Conservation (phyloP, 2,888 invertebrate species). For the Hyposoter didymator region DNA sequence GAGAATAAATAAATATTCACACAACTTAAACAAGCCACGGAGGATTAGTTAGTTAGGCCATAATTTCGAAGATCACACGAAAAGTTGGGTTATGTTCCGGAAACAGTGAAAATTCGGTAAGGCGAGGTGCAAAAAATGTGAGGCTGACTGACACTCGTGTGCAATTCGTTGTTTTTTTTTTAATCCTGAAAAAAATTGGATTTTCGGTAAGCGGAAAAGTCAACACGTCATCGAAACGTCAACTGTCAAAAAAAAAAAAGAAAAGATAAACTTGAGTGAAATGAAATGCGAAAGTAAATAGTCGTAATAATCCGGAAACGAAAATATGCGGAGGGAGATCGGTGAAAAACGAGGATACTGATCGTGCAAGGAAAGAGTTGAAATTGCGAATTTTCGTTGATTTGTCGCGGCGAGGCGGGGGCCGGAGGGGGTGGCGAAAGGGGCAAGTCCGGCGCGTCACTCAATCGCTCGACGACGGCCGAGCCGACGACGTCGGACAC, state of each 20-base stretch:
- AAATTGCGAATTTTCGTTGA: slow-evolving; percentile 37
- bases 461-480: slow-evolving; percentile 37
- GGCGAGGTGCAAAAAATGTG: slow-evolving; percentile 14
- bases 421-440: background rate
- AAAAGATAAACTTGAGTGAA: background rate
- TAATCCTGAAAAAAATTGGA: background rate
- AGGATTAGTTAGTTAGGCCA: background rate
- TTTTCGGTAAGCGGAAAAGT: background rate
- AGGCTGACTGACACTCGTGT: background rate
- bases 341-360: background rate
- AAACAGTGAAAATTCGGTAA: slow-evolving; percentile 20
- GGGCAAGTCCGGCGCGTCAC: slow-evolving; percentile 43
- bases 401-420: background rate
- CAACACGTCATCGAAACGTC: background rate
- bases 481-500: slow-evolving; percentile 50
- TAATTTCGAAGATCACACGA: background rate
- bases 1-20: background rate
- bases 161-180: background rate
- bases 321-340: background rate
- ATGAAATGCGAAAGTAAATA: background rate
- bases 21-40: background rate
- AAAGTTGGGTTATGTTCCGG: slow-evolving; percentile 35
- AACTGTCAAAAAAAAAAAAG: slow-evolving; percentile 24
- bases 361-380: slow-evolving; percentile 3
- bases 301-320: background rate